phyloP scores from a whole-genome alignment of 2,888 invertebrate genomes.

The Drosophila colorata region DNA sequence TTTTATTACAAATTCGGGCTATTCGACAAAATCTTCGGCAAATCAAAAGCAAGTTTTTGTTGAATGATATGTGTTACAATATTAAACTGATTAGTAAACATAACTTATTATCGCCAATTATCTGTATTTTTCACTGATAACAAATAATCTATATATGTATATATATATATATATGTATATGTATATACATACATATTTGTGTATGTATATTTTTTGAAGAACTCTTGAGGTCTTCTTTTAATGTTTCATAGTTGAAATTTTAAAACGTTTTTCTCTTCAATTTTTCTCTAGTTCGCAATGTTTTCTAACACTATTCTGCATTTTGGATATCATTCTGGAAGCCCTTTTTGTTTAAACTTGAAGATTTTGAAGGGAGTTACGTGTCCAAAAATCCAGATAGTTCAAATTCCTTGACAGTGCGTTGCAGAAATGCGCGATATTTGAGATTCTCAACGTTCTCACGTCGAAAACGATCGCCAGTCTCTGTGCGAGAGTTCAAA shows the following conservation, averaged over 20 bases:
- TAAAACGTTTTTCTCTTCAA: too few species aligned
- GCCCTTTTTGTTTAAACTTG: conserved; percentile 10
- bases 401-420: conserved; percentile 84
- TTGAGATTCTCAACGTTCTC: conserved; percentile 84
- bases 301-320: conserved; percentile 10
- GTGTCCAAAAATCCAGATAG: conserved; percentile 83
- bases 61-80: neutral
- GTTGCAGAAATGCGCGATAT: conserved; percentile 82
- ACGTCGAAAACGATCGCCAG: conserved; percentile 79
- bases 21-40: too few species aligned
- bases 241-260: too few species aligned
- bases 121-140: neutral
- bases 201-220: too few species aligned
- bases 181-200: too few species aligned
- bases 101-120: too few species aligned
- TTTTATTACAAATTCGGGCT: too few species aligned
- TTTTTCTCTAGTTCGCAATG: too few species aligned
- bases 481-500: conserved; percentile 79
- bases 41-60: neutral
- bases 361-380: conserved; percentile 30
- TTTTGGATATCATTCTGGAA: conserved; percentile 15
- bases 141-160: neutral
- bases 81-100: neutral
- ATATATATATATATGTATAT: too few species aligned
- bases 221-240: too few species aligned